Conservation (phyloP, 2,113 vertebrate genomes). For the Chroicocephalus ridibundus region DNA sequence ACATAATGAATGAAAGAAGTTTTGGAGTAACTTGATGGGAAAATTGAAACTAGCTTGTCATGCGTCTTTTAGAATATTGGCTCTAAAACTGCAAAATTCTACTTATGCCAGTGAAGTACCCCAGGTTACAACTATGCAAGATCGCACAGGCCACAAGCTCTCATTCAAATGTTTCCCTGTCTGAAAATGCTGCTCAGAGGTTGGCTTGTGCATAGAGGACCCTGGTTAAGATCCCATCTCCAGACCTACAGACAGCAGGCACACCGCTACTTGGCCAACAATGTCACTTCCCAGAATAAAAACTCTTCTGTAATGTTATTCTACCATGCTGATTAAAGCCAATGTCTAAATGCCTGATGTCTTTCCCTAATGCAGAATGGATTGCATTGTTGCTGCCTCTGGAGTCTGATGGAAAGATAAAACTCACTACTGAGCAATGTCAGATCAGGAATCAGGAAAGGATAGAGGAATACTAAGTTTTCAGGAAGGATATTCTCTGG, state of each 20-base stretch:
- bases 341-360: background rate
- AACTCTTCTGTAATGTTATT: background rate
- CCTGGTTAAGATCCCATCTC: background rate
- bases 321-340: background rate
- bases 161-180: background rate
- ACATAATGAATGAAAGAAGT: background rate
- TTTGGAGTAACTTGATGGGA: background rate
- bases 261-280: background rate
- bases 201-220: background rate
- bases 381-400: background rate
- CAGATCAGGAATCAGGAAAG: background rate
- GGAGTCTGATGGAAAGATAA: background rate
- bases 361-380: background rate
- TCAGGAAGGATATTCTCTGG: background rate
- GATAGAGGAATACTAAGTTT: background rate
- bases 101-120: background rate
- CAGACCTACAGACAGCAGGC: background rate
- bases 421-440: background rate
- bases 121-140: background rate
- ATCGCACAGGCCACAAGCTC: background rate
- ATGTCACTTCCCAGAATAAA: background rate
- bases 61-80: background rate
- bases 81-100: background rate
- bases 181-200: background rate
- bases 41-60: background rate